Conservation (phyloP, 1,140 invertebrate genomes). For the Drosophila bocqueti region DNA sequence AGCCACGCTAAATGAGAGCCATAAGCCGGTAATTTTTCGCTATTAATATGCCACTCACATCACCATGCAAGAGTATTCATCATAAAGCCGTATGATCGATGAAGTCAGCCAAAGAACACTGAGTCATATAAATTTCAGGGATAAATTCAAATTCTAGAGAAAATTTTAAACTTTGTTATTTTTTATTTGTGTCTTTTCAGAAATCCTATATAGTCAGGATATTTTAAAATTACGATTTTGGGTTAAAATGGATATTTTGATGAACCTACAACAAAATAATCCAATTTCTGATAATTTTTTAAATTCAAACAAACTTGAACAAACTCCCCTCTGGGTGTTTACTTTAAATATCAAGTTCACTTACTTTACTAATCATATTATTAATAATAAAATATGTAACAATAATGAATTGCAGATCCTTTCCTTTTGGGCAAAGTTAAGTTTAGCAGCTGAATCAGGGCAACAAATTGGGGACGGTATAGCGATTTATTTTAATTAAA, state of each 20-base stretch:
- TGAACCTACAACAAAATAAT: neutral
- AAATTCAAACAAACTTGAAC: too few species aligned
- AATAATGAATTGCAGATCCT: conserved; percentile 1
- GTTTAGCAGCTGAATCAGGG: conserved; percentile 34
- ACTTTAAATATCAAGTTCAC: too few species aligned
- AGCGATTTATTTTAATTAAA: conserved; percentile 78
- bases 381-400: neutral
- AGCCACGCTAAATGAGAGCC: conserved; percentile 23
- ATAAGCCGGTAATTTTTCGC: conserved; percentile 4
- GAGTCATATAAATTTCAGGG: conserved; percentile 28
- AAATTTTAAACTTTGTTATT: neutral
- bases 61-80: conserved; percentile 26
- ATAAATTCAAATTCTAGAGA: neutral
- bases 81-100: conserved; percentile 38
- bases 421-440: conserved; percentile 23
- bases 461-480: conserved; percentile 53
- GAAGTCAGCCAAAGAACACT: conserved; percentile 41
- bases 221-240: neutral
- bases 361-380: too few species aligned
- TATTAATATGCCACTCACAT: conserved; percentile 35
- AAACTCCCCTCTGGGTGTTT: too few species aligned
- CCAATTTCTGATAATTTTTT: neutral
- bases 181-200: neutral
- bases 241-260: neutral
- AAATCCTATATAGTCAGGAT: neutral